phyloP scores from a whole-genome alignment of 37 sponge, comb jelly and placozoan species.

The Agelas oroides region DNA sequence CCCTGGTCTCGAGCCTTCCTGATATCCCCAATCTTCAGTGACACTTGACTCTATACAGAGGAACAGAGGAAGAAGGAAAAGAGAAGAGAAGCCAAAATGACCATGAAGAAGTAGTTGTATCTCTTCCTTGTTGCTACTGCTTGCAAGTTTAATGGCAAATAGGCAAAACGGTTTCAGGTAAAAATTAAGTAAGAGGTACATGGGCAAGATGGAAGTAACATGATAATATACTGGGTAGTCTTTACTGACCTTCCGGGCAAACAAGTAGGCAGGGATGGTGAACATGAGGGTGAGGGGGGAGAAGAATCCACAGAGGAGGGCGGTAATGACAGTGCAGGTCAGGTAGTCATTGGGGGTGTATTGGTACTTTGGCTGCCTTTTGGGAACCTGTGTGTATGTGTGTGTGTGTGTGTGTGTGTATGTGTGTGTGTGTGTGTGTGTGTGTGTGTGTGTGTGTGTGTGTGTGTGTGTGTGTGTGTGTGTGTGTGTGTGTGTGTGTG shows the following conservation, averaged over 20 bases:
- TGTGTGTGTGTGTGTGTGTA: conserved; percentile 22
- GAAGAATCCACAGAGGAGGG: background rate
- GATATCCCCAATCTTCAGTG: too few relatives aligned
- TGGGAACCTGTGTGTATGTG: conserved; percentile 15
- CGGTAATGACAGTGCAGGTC: background rate
- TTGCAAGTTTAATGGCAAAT: too few relatives aligned
- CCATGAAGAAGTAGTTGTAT: too few relatives aligned
- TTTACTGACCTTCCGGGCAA: too few relatives aligned
- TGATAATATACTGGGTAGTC: too few relatives aligned
- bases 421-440: conserved; percentile 41
- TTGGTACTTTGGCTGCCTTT: background rate
- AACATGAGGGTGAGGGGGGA: background rate
- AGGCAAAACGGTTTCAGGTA: too few relatives aligned
- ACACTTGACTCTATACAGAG: background rate
- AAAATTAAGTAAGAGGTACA: too few relatives aligned
- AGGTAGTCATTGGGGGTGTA: background rate
- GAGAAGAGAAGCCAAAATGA: background rate
- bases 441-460: conserved; percentile 57
- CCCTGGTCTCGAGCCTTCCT: too few relatives aligned
- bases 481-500: conserved; percentile 68
- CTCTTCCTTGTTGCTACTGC: too few relatives aligned
- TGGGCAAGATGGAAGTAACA: too few relatives aligned
- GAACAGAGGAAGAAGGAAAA: background rate
- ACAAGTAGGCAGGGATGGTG: background rate
- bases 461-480: conserved; percentile 60